These are phyloP conservation scores for Telmatochromis sp. DNA, from an alignment of 2,113 vertebrate genomes.

Conservation along the genomic window DNA sequence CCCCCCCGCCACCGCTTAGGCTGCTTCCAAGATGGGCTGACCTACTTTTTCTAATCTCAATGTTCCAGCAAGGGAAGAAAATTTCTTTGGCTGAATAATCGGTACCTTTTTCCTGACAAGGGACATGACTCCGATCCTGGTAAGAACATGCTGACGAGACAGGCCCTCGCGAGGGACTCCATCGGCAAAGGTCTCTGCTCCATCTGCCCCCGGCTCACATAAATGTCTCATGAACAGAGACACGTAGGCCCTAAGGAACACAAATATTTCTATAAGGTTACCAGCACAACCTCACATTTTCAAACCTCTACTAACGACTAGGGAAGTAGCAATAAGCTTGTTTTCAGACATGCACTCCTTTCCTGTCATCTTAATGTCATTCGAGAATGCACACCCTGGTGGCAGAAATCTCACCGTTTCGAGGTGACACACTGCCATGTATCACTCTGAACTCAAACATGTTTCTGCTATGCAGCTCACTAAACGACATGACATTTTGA, in stretches of 20 bases:
- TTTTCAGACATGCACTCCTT: neutral
- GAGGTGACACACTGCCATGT: neutral
- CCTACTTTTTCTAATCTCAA: conserved; percentile 21
- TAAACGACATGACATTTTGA: neutral
- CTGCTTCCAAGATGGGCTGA: neutral
- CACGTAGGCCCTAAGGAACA: conserved; percentile 83
- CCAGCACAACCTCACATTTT: neutral
- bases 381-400: neutral
- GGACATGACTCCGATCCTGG: conserved; percentile 96
- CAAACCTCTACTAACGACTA: neutral
- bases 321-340: neutral
- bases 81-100: neutral
- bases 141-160: conserved; percentile 94
- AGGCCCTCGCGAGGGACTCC: conserved; percentile 93
- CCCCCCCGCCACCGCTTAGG: neutral
- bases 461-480: neutral
- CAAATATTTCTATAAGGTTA: neutral
- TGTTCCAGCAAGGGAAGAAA: neutral
- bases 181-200: conserved; percentile 92
- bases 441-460: neutral
- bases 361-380: neutral
- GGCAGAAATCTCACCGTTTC: neutral
- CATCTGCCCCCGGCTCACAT: conserved; percentile 91
- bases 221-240: conserved; percentile 97
- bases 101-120: conserved; percentile 96